Evolutionary conservation across 2,888 invertebrate genomes (phyloP).

Genomic region (Agrochola lota): DNA sequence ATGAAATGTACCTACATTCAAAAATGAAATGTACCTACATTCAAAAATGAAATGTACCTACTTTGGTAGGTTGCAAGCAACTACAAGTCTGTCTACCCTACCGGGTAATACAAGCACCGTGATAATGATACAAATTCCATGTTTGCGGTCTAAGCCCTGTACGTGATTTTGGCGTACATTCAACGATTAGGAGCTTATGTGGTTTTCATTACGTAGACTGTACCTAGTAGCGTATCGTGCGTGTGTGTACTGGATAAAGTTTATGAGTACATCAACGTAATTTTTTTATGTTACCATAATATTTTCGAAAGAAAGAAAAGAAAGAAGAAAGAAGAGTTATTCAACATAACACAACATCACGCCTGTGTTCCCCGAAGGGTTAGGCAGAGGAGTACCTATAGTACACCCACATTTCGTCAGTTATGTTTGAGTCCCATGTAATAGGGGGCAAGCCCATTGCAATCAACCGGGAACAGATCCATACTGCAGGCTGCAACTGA

Average conservation of each 20-base stretch:
- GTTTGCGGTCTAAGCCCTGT: constrained; percentile 19
- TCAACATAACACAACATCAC: too few species aligned
- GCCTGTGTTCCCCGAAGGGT: too few species aligned
- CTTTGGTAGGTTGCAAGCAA: neutral
- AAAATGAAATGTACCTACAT: neutral
- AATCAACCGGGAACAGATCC: too few species aligned
- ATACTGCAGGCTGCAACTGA: too few species aligned
- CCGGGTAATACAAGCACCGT: neutral
- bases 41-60: neutral
- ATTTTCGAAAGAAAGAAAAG: too few species aligned
- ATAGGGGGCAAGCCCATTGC: too few species aligned
- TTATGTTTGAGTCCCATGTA: too few species aligned
- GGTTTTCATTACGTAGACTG: constrained; percentile 1
- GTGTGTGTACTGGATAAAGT: neutral
- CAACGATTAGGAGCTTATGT: constrained; percentile 34
- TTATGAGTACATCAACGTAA: neutral
- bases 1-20: neutral
- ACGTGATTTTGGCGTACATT: constrained; percentile 37
- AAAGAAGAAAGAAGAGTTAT: too few species aligned
- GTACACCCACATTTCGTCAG: too few species aligned
- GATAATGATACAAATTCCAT: neutral
- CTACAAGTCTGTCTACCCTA: neutral
- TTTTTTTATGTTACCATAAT: neutral
- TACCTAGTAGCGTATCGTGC: neutral
- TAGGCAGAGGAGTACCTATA: too few species aligned